These are phyloP conservation scores for Phodopus roborovskii DNA, from an alignment of 2,113 vertebrate species.

Conservation along the genomic window DNA sequence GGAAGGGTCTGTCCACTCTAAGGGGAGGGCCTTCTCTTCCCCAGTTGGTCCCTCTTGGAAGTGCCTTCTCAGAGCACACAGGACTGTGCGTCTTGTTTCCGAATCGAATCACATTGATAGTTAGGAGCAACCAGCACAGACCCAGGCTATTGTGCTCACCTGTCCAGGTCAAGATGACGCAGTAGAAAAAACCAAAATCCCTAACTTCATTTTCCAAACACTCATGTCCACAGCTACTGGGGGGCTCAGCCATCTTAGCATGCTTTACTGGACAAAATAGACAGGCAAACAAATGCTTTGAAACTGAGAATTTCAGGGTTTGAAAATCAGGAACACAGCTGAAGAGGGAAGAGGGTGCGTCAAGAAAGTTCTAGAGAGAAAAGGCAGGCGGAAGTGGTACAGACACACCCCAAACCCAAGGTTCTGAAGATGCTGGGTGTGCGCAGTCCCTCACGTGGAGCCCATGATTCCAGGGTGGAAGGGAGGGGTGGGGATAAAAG, in stretches of 20 bases:
- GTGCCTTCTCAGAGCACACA: background rate
- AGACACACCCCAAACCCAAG: background rate
- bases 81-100: background rate
- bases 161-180: background rate
- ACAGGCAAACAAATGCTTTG: background rate
- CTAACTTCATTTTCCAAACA: background rate
- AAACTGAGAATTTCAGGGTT: background rate
- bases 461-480: background rate
- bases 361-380: background rate
- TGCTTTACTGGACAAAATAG: background rate
- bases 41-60: background rate
- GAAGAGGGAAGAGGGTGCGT: background rate
- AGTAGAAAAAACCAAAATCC: background rate
- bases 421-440: background rate
- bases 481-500: background rate
- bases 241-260: background rate
- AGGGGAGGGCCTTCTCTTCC: too few species aligned
- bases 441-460: background rate
- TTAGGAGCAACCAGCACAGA: background rate
- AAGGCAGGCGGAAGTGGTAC: accelerated
- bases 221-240: background rate
- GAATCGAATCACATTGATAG: background rate
- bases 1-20: background rate
- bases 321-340: background rate
- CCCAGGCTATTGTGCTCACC: background rate